These are phyloP conservation scores for Chrysemys picta DNA, from an alignment of 2,113 vertebrate species.

Conservation along the genomic window DNA sequence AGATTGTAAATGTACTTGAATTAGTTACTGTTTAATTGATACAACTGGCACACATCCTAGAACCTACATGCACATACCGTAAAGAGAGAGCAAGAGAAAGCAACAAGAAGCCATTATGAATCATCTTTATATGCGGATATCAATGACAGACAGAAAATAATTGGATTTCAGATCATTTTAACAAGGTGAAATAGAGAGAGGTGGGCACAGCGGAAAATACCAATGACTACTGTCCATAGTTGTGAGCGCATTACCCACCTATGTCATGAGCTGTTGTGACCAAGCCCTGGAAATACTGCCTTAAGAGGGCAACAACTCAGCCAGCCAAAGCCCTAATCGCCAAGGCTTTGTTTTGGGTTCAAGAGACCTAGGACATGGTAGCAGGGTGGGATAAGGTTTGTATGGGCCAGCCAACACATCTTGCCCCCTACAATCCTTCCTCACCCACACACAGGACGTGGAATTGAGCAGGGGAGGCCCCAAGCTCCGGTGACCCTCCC, in stretches of 20 bases:
- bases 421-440: neutral
- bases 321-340: neutral
- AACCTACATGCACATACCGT: slow-evolving; percentile 39
- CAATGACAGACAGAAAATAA: neutral
- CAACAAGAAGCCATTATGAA: slow-evolving; percentile 36
- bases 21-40: slow-evolving; percentile 76
- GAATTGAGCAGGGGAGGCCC: neutral
- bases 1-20: slow-evolving; percentile 75
- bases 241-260: neutral
- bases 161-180: neutral
- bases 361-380: neutral
- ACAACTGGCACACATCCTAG: slow-evolving; percentile 66
- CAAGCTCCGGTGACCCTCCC: too few species aligned
- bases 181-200: neutral
- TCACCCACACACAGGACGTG: neutral
- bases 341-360: neutral
- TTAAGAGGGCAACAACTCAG: neutral
- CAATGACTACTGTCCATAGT: neutral
- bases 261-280: neutral
- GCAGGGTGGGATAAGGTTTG: neutral
- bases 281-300: neutral
- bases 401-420: neutral
- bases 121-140: slow-evolving; percentile 52
- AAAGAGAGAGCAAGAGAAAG: slow-evolving; percentile 30
- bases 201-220: neutral